A percentile compares a stretch with the other conserved stretches of the same genome.
Evolutionary conservation across 1,140 invertebrate species (phyloP).

Genomic region (Eciton burchellii): DNA sequence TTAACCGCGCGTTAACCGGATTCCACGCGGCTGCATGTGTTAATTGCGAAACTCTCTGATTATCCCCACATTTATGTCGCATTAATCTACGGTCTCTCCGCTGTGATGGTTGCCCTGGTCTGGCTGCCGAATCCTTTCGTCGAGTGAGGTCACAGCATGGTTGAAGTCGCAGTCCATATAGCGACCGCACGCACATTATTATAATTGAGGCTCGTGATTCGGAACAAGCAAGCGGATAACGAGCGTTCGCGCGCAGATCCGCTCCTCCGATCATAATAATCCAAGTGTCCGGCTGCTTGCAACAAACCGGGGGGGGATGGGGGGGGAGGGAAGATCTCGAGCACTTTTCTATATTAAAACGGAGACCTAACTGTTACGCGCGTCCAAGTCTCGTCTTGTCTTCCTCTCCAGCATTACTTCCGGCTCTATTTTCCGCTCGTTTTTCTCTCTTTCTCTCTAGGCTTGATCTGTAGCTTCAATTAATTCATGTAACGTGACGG

Average conservation of each 20-base stretch:
- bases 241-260: background rate
- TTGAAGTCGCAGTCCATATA: constrained; percentile 44
- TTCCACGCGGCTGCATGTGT: constrained; percentile 51
- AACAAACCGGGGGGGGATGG: constrained; percentile 13
- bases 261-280: constrained; percentile 20
- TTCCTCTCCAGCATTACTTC: background rate
- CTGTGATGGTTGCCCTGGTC: constrained; percentile 65
- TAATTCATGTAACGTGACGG: constrained; percentile 29
- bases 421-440: background rate
- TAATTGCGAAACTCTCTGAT: constrained; percentile 72
- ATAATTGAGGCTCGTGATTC: constrained; percentile 62
- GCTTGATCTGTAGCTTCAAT: constrained; percentile 50
- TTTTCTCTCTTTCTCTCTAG: constrained; percentile 17
- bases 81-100: constrained; percentile 64
- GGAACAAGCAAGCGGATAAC: constrained; percentile 7
- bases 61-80: constrained; percentile 70
- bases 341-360: constrained; percentile 62
- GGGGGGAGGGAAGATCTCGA: too few species aligned
- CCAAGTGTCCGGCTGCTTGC: constrained; percentile 30
- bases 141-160: constrained; percentile 40
- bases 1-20: constrained; percentile 59
- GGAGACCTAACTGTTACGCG: background rate
- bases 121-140: constrained; percentile 59
- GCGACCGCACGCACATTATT: constrained; percentile 33
- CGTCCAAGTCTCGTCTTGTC: constrained; percentile 1